Evolutionary conservation across 2,888 invertebrate species (phyloP).

Genomic region (Rhagonycha lutea): DNA sequence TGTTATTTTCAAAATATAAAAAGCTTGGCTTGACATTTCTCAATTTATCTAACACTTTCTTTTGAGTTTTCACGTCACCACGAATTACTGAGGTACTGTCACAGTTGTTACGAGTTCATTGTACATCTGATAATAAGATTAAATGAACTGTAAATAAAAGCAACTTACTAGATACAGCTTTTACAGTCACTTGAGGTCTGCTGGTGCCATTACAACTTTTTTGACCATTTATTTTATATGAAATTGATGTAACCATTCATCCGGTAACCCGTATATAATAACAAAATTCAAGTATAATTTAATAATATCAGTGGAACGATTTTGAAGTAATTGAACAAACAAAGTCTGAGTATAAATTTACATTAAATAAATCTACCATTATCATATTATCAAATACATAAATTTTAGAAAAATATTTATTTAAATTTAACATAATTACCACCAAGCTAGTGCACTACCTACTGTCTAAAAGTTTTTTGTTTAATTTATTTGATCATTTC

Average conservation of each 20-base stretch:
- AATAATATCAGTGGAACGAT: not conserved
- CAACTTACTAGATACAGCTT: slow-evolving; percentile 8
- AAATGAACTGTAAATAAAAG: slow-evolving; percentile 14
- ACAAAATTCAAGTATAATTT: not conserved
- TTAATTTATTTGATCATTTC: not conserved
- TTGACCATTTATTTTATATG: slow-evolving; percentile 2
- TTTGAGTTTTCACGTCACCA: not conserved
- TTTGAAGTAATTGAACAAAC: not conserved
- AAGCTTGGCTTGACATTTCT: too few relatives aligned
- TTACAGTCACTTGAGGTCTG: slow-evolving; percentile 8
- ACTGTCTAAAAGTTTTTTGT: not conserved
- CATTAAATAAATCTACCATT: not conserved
- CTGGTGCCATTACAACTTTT: slow-evolving; percentile 8
- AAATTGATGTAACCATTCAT: not conserved
- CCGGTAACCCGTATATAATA: not conserved
- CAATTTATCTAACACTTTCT: not conserved
- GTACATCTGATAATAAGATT: slow-evolving; percentile 6
- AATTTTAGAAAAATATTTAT: not conserved
- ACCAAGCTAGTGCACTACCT: not conserved
- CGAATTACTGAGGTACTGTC: not conserved
- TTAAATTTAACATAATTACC: not conserved
- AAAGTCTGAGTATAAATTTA: not conserved
- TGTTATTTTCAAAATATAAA: too few relatives aligned
- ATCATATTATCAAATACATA: too few relatives aligned
- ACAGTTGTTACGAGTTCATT: not conserved